Percentiles rank a stretch among this genome's conserved stretches.
These are phyloP conservation scores for Strongylocentrotus purpuratus DNA, from an alignment of 35 echinoderm and acorn worm species.

Conservation along the genomic window DNA sequence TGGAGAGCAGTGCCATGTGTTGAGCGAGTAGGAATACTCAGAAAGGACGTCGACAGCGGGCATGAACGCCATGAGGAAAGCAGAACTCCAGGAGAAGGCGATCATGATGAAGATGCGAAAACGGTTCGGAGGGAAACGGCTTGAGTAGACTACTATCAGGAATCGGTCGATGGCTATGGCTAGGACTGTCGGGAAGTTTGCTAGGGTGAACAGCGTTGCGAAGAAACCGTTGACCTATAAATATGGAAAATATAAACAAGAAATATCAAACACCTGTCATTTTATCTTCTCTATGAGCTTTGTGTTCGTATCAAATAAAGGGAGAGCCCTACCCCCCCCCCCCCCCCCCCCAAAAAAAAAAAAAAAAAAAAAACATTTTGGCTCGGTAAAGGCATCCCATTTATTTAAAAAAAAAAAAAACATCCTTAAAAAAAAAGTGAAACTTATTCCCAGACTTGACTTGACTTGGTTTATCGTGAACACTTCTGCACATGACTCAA, in stretches of 20 bases:
- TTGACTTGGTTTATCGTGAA: no score
- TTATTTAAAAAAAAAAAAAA: no score
- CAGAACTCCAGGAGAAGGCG: background rate
- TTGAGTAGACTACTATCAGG: slow-evolving; percentile 27
- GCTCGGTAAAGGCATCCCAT: no score
- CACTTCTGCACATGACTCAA: no score
- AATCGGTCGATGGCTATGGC: slow-evolving; percentile 42
- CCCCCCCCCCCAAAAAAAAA: no score
- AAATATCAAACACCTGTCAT: background rate
- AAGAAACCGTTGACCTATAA: slow-evolving; percentile 43
- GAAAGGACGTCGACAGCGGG: slow-evolving; percentile 11
- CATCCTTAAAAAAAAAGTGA: no score
- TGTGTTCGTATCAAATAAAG: no score
- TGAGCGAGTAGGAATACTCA: background rate
- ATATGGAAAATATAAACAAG: background rate
- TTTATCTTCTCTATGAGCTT: no score
- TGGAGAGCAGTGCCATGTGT: slow-evolving; percentile 47
- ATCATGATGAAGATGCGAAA: background rate
- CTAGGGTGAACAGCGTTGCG: background rate
- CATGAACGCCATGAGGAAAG: background rate
- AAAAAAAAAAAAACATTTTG: no score
- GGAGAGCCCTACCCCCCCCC: no score
- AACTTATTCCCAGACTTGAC: no score
- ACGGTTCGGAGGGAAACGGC: slow-evolving; percentile 24
- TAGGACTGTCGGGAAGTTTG: slow-evolving; percentile 21